These are phyloP conservation scores for Urechis unicinctus DNA, from an alignment of 2,888 invertebrate genomes.

Conservation along the genomic window DNA sequence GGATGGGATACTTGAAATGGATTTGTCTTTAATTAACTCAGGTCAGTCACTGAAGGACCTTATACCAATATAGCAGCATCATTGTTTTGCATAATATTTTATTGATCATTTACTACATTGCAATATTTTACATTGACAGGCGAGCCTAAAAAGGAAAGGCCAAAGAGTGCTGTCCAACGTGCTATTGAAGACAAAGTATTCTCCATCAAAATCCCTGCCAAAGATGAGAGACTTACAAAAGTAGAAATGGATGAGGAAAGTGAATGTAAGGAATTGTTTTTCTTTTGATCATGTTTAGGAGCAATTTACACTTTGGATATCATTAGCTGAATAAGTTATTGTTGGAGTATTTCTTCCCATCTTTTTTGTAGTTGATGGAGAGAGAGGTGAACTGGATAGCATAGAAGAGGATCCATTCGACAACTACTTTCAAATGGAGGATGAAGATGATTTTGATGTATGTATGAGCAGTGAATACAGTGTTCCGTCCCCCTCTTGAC, in stretches of 20 bases:
- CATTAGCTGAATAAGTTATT: too few relatives aligned
- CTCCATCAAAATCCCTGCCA: slow-evolving; percentile 15
- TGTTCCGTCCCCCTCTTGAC: neutral
- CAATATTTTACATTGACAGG: too few relatives aligned
- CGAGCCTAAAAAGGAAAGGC: too few relatives aligned
- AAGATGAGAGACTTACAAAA: slow-evolving; percentile 15
- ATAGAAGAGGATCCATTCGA: slow-evolving; percentile 27
- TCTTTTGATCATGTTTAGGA: neutral
- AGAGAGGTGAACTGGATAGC: slow-evolving; percentile 5
- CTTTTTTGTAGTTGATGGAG: slow-evolving; percentile 13
- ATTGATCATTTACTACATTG: too few relatives aligned
- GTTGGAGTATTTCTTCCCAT: neutral
- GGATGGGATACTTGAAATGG: slow-evolving; percentile 43
- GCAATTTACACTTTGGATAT: too few relatives aligned
- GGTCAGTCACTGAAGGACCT: too few relatives aligned
- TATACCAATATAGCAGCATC: too few relatives aligned
- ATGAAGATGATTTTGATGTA: slow-evolving; percentile 41
- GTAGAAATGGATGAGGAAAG: slow-evolving; percentile 23
- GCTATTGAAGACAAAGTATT: slow-evolving; percentile 43
- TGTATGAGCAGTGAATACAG: slow-evolving; percentile 13
- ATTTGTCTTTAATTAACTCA: slow-evolving; percentile 24
- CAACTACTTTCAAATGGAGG: slow-evolving; percentile 34
- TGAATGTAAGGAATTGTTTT: neutral
- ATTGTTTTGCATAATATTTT: too few relatives aligned
- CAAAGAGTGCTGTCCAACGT: slow-evolving; percentile 36